Conservation (phyloP, 2,797 vertebrate species). For the Rhodeus uyekii region DNA sequence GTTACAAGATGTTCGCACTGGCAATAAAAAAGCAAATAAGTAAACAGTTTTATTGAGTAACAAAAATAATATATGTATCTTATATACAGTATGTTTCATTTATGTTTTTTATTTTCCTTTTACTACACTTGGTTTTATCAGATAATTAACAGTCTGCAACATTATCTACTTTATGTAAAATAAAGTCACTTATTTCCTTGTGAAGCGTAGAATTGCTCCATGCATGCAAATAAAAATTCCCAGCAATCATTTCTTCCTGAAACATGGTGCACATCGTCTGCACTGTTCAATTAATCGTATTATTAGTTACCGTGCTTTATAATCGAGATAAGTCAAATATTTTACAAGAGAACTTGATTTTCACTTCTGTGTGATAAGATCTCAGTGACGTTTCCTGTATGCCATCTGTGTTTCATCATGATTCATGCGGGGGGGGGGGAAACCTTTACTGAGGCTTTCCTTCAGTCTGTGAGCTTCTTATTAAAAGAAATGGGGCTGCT, state of each 20-base stretch:
- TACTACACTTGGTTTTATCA: too few relatives aligned
- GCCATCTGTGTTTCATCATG: slow-evolving; percentile 22
- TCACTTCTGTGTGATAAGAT: not conserved
- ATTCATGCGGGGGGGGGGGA: not conserved
- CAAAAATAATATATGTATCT: too few relatives aligned
- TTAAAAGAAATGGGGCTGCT: slow-evolving; percentile 43
- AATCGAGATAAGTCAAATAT: not conserved
- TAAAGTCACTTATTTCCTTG: slow-evolving; percentile 17
- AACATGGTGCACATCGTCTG: not conserved
- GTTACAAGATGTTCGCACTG: too few relatives aligned
- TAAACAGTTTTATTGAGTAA: too few relatives aligned
- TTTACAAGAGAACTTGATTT: not conserved
- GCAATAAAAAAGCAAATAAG: too few relatives aligned
- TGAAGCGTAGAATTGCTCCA: not conserved
- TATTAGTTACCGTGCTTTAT: too few relatives aligned
- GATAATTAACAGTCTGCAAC: not conserved
- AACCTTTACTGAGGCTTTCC: not conserved
- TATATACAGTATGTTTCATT: too few relatives aligned
- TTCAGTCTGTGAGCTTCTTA: slow-evolving; percentile 19
- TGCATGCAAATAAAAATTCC: slow-evolving; percentile 53
- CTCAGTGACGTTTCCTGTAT: not conserved
- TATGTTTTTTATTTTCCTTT: too few relatives aligned
- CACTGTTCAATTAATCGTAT: not conserved
- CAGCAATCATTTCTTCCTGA: slow-evolving; percentile 56
- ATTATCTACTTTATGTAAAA: not conserved